Evolutionary conservation across 2,797 vertebrate genomes (phyloP), one percentile per base, ranked within the genome.

Genomic region (Eutrigla gurnardus): DNA sequence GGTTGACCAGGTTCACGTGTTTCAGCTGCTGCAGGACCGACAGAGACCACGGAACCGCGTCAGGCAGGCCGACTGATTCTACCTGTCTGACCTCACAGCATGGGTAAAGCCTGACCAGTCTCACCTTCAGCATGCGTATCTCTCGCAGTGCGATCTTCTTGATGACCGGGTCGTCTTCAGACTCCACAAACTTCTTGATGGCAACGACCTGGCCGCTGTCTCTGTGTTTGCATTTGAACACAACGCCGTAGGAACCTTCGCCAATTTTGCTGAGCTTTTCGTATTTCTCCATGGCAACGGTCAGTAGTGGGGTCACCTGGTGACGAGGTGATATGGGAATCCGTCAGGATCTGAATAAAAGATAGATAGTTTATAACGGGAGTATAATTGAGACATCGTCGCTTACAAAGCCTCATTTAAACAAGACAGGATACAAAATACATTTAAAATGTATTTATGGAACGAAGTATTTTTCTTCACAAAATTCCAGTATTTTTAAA

Each of bases 111-210:
- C 49, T 55, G 17, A 54, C 43, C 67, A 61, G 54, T 35, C 87
- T 75, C 88, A 97, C 96, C 96, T 97, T 97, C 70, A 97, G 88
- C 96, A 96, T 94, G 0, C 94, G 93, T 75, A 96, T 96, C 90
- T 97, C 96, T 82, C 96, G 89, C 70, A 96, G 69, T 1, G 96
- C 96, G 54, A 97, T 97, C 93, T 97, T 97, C 92, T 94, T 97
- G 77, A 97, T 95, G 43, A 97, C 92, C 0, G 96, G 96, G 65
- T 97, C 96, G 0, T 97, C 96, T 83, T 97, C 96, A 0, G 96
- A 97, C 77, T 97, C 96, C 83, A 97, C 94, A 86, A 97, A 97
- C 81, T 96, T 97, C 92, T 97, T 97, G 88, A 97, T 96, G 82
- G 96, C 96, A 0, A 97, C 96, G 11, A 96, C 91, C 88, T 97